A percentile compares a stretch with the other conserved stretches of the same genome.
Evolutionary conservation across 2,113 vertebrate genomes (phyloP).

Genomic region (Vimba vimba): DNA sequence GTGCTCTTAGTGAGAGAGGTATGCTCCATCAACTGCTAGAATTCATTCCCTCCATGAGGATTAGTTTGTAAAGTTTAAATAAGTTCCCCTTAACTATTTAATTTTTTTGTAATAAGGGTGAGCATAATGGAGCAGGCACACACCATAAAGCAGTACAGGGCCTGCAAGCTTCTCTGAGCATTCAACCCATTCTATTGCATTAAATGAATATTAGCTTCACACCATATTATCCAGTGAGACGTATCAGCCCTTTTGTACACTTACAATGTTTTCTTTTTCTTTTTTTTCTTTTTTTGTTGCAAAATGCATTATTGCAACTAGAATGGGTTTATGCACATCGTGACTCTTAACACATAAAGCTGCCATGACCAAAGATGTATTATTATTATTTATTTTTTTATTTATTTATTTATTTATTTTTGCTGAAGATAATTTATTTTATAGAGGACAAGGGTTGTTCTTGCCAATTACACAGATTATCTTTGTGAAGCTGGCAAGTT

Average conservation of each 20-base stretch:
- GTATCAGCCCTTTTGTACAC: slow-evolving; percentile 26
- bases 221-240: slow-evolving; percentile 36
- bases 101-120: slow-evolving; percentile 54
- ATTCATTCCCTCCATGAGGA: slow-evolving; percentile 48
- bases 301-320: slow-evolving; percentile 19
- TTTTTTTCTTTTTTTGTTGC: neutral
- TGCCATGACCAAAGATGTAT: neutral
- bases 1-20: slow-evolving; percentile 66
- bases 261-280: neutral
- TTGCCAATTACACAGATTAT: slow-evolving; percentile 14
- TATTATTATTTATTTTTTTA: neutral
- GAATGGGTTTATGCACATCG: slow-evolving; percentile 6
- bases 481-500: neutral
- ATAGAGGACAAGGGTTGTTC: neutral
- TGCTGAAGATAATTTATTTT: neutral
- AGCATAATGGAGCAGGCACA: slow-evolving; percentile 46
- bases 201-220: slow-evolving; percentile 54
- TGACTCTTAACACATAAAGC: neutral
- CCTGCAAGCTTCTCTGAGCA: neutral
- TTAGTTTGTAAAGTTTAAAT: slow-evolving; percentile 62
- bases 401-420: too few relatives aligned
- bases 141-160: slow-evolving; percentile 44
- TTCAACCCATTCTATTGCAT: slow-evolving; percentile 3
- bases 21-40: slow-evolving; percentile 64
- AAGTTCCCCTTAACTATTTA: slow-evolving; percentile 61